Evolutionary conservation across 2,888 invertebrate species (phyloP), one percentile per base, ranked within the genome.

Genomic region (Ferrisia virgata): DNA sequence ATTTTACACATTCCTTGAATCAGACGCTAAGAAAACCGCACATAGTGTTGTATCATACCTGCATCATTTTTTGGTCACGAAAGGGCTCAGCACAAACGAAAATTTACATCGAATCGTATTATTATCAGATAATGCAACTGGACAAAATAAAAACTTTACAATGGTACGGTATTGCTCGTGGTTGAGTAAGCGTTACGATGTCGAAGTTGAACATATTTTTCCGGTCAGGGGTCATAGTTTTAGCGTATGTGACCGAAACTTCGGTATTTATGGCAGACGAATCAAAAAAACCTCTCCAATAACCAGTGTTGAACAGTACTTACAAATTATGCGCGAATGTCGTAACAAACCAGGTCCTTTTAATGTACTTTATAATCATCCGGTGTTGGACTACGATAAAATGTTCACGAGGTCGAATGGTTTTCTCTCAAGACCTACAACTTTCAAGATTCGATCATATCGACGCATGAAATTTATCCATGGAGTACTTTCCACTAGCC

Each of bases 1-100:
- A 36, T 83, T 85, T 53, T 86, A 85, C 43, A 81, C 82, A 25
- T 86, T 86, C 80, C 47, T 85, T 15, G 86, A 86, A 72, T 58
- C 79, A 18, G 76, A 86, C 47, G 82, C 43, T 28, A 85, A 81
- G 40, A 86, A 86, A 84, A 85, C 84, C 31, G 47, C 82, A 28
- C 58, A 85, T 64, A 58, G 53, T 64, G 85, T 86, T 2, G 76
- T 79, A 36, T 86, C 85, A 22, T 85, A 85, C 40, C 25, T 86
- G 5, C 69, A 85, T 79, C 83, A 86, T 85, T 83, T 84, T 39
- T 84, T 85, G 25, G 28, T n/a, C 11, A 85, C 76, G 79, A 83
- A 85, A 43, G n/a, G n/a, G n/a, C 11, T 39, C 58, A 86, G 85
- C n/a, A 81, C 76, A 4, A 8, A 13, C 36, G 5, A 3, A 36